A percentile compares a stretch with the other conserved stretches of the same genome.
Evolutionary conservation across 2,888 invertebrate species (phyloP).

Genomic region (Apodemia duryi): DNA sequence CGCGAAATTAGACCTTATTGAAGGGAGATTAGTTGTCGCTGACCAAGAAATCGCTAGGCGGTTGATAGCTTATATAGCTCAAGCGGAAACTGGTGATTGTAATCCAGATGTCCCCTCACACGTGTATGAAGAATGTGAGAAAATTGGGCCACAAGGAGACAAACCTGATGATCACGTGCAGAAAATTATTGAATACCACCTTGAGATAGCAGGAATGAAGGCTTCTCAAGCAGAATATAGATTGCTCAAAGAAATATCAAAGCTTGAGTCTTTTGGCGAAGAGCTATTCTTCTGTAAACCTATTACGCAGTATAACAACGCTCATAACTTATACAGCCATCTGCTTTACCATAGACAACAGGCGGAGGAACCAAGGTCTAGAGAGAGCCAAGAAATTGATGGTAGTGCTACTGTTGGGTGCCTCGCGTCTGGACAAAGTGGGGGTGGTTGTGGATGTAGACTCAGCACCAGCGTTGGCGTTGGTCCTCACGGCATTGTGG

Average conservation of each 20-base stretch:
- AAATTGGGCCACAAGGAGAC: conserved; percentile 80
- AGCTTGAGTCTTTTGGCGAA: conserved; percentile 89
- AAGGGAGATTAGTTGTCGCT: conserved; percentile 84
- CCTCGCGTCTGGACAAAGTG: conserved; percentile 62
- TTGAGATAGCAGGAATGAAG: conserved; percentile 82
- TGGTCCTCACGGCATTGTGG: conserved; percentile 90
- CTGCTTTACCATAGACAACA: conserved; percentile 80
- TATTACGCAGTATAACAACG: conserved; percentile 78
- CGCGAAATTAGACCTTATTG: conserved; percentile 86
- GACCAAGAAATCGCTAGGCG: conserved; percentile 84
- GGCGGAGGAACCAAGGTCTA: conserved; percentile 66
- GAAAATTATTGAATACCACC: conserved; percentile 82
- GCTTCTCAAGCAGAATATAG: conserved; percentile 90
- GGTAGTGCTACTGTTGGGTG: conserved; percentile 70
- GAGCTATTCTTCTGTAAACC: conserved; percentile 89
- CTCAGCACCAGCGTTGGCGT: conserved; percentile 83
- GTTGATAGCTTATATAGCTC: conserved; percentile 88
- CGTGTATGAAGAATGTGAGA: conserved; percentile 82
- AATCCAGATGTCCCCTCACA: conserved; percentile 79
- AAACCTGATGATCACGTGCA: conserved; percentile 82
- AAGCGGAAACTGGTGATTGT: conserved; percentile 86
- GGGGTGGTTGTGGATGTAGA: conserved; percentile 67
- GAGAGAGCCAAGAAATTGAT: conserved; percentile 67
- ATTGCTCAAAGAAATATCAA: conserved; percentile 88
- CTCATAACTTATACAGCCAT: conserved; percentile 88